A percentile compares a stretch with the other conserved stretches of the same genome.
These are phyloP conservation scores for Galerucella pusilla DNA, from an alignment of 2,888 invertebrate genomes.

Conservation along the genomic window DNA sequence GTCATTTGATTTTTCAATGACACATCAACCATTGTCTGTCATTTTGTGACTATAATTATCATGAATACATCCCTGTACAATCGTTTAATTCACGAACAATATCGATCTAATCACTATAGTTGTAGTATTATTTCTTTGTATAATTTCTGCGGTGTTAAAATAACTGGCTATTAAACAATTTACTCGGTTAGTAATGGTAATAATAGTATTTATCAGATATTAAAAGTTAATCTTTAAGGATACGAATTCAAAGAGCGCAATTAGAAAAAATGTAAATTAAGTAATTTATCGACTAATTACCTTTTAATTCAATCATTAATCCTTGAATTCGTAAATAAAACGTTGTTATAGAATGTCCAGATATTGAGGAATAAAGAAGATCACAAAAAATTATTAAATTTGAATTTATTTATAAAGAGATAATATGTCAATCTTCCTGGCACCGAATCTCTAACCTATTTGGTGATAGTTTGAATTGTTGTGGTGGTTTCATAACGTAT, in stretches of 20 bases:
- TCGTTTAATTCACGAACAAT: too few relatives aligned
- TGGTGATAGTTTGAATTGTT: too few relatives aligned
- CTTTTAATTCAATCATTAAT: constrained; percentile 25
- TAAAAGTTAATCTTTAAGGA: constrained; percentile 23
- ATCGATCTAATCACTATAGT: too few relatives aligned
- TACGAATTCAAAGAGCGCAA: constrained; percentile 16
- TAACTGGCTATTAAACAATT: constrained; percentile 26
- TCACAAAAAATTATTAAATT: not conserved
- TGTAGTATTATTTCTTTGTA: too few relatives aligned
- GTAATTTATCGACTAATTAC: constrained; percentile 29
- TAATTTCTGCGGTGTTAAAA: constrained; percentile 19
- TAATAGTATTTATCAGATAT: constrained; percentile 25
- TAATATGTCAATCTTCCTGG: too few relatives aligned
- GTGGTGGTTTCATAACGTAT: too few relatives aligned
- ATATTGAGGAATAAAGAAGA: not conserved
- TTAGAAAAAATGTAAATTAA: constrained; percentile 19
- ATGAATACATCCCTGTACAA: too few relatives aligned
- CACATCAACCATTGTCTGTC: too few relatives aligned
- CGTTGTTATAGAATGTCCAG: not conserved
- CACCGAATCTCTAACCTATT: too few relatives aligned
- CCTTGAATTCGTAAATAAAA: constrained; percentile 26
- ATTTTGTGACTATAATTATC: too few relatives aligned
- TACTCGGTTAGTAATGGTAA: constrained; percentile 19
- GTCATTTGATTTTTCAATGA: too few relatives aligned
- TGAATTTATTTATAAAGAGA: too few relatives aligned